These are phyloP conservation scores for Allacma fusca DNA, from an alignment of 2,888 invertebrate genomes.

Conservation along the genomic window DNA sequence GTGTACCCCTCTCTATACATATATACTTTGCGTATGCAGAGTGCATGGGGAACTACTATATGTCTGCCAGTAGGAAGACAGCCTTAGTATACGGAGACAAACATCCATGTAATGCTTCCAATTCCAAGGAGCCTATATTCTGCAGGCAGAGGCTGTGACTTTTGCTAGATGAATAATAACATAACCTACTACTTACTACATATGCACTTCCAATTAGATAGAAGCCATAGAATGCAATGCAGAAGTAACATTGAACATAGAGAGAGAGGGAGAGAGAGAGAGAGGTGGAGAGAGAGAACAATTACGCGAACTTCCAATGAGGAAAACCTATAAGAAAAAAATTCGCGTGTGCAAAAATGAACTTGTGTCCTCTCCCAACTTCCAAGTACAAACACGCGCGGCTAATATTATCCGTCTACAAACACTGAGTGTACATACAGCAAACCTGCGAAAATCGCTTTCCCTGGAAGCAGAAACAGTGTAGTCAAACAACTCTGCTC, in stretches of 20 bases:
- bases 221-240: slow-evolving; percentile 9
- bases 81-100: too few relatives aligned
- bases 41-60: too few relatives aligned
- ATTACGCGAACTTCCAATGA: background rate
- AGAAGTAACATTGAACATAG: slow-evolving; percentile 24
- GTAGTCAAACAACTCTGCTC: slow-evolving; percentile 26
- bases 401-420: slow-evolving; percentile 11
- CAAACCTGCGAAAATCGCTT: slow-evolving; percentile 14
- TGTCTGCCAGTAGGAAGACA: too few relatives aligned
- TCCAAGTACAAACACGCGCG: slow-evolving; percentile 41
- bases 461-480: slow-evolving; percentile 30
- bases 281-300: background rate
- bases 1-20: background rate
- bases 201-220: background rate
- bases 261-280: background rate
- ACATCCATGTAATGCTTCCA: too few relatives aligned
- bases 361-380: slow-evolving; percentile 37
- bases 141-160: too few relatives aligned
- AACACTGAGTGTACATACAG: background rate
- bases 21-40: too few relatives aligned
- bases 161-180: background rate
- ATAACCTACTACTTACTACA: background rate
- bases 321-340: slow-evolving; percentile 29
- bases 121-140: too few relatives aligned
- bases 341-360: slow-evolving; percentile 42